These are phyloP conservation scores for Alitta virens DNA, from an alignment of 2,888 invertebrate genomes.

Conservation along the genomic window DNA sequence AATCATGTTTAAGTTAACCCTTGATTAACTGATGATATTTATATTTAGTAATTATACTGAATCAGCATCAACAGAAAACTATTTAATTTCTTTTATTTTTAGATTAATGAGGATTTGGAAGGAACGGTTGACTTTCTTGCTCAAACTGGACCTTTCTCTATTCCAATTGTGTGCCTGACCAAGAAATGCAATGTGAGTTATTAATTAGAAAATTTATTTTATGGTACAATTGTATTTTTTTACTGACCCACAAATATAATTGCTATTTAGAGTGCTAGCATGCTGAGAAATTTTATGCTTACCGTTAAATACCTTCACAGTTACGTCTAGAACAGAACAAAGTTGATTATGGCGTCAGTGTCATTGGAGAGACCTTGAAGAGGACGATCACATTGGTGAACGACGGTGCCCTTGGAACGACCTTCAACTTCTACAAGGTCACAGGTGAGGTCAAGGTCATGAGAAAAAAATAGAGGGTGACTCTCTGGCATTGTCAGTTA, in stretches of 20 bases:
- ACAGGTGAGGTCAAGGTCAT: constrained; percentile 26
- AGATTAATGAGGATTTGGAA: constrained; percentile 55
- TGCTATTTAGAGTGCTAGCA: background rate
- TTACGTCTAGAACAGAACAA: constrained; percentile 45
- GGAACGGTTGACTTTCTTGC: constrained; percentile 55
- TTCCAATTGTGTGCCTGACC: constrained; percentile 53
- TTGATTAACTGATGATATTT: background rate
- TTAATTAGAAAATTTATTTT: background rate
- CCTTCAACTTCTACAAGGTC: constrained; percentile 51
- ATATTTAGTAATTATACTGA: background rate
- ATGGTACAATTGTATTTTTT: background rate
- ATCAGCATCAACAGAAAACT: background rate
- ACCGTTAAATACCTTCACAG: no score
- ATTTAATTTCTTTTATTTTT: constrained; percentile 12
- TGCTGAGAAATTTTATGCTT: background rate
- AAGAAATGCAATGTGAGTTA: constrained; percentile 57
- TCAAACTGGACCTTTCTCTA: constrained; percentile 55
- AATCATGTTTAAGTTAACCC: no score
- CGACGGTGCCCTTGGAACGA: constrained; percentile 54
- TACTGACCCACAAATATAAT: no score
- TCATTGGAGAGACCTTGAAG: constrained; percentile 54
- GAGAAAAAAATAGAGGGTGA: no score
- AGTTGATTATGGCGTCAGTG: constrained; percentile 54
- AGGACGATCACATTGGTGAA: constrained; percentile 50
- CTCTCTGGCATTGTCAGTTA: no score